Base-by-base conservation (phyloP, 37 sponge, comb jelly and placozoan species). In the Spongilla lacustris region DNA sequence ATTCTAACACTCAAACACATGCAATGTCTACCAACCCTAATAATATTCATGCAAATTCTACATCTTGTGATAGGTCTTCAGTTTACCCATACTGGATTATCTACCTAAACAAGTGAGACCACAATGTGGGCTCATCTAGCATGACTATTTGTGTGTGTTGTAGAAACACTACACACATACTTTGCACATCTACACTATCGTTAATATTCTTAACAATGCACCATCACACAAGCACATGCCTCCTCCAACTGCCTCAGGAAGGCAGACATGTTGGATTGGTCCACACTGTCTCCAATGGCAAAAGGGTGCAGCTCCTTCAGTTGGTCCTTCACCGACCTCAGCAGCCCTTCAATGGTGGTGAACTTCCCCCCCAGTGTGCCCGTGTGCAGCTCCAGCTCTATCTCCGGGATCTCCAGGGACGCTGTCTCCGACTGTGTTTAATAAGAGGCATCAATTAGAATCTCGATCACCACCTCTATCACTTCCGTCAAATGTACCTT, bases 311-410 rank as follows among this genome's bases (percentile, higher is more conserved):
- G 13, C 26, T 30, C 29, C 17, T 76, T 74, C 67, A 95, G 67
- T 80, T 98, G 92, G 5, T 92, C 91, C 34, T 77, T 91, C 2
- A 97, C 68, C 22, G 87, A 78, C n/a, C 22, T 14, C 35, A 98
- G 84, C 71, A 98, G 67, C 4, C 99, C 99, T 68, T 98, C 99
- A 9, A 98, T 69, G 9, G 99, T 98, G 14, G 97, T 93, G 85
- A 98, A 98, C 48, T 87, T 48, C 0, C 99, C 99, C 33, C 97
- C 96, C 1, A 95, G 86, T 19, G 94, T 81, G 0, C 94, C 89
- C 75, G 88, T 82, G 26, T 86, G 35, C 67, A 95, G 71, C 69
- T 89, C 92, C 66, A 98, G 77, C n/a, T 95, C 93, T 66, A 98
- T 73, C 30, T 89, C 94, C 8, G 96, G 96, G 38, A 98, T 90